A percentile compares a stretch with the other conserved stretches of the same genome.
Conservation (phyloP, 2,113 vertebrate genomes). For the Semicossyphus pulcher region DNA sequence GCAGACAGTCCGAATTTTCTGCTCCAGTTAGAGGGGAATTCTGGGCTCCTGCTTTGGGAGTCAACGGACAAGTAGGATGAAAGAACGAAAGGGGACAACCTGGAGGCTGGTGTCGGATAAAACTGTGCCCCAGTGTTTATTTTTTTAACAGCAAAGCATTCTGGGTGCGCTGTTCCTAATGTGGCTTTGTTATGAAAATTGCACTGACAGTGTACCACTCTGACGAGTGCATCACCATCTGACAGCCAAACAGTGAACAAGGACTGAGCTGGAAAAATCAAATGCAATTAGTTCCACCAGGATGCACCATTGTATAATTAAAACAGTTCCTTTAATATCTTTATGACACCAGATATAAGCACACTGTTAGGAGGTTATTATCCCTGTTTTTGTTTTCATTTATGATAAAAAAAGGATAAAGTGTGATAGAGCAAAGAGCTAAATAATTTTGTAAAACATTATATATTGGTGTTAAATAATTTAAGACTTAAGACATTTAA, state of each 20-base stretch:
- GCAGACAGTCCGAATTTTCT: slow-evolving; percentile 68
- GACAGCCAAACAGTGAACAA: neutral
- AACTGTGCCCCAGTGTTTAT: neutral
- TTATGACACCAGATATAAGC: neutral
- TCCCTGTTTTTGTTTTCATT: too few relatives aligned
- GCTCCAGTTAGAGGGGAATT: slow-evolving; percentile 70
- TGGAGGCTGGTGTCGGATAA: neutral
- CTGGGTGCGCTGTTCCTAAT: neutral
- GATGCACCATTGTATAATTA: neutral
- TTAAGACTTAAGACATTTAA: too few relatives aligned
- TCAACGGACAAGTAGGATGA: slow-evolving; percentile 58
- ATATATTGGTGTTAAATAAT: too few relatives aligned
- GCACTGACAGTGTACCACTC: neutral
- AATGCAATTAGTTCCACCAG: neutral
- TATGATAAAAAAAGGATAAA: too few relatives aligned
- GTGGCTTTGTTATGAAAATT: slow-evolving; percentile 8
- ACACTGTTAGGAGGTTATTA: neutral
- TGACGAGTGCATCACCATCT: neutral
- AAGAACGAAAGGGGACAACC: slow-evolving; percentile 42
- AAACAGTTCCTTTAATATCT: neutral
- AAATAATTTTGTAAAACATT: too few relatives aligned
- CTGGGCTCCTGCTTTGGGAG: slow-evolving; percentile 52
- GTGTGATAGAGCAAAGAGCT: too few relatives aligned
- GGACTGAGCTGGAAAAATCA: neutral
- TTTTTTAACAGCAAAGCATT: neutral